A percentile compares a stretch with the other conserved stretches of the same genome.
phyloP scores from a whole-genome alignment of 2,113 vertebrate genomes.

The Ptychochromis oligacanthus region DNA sequence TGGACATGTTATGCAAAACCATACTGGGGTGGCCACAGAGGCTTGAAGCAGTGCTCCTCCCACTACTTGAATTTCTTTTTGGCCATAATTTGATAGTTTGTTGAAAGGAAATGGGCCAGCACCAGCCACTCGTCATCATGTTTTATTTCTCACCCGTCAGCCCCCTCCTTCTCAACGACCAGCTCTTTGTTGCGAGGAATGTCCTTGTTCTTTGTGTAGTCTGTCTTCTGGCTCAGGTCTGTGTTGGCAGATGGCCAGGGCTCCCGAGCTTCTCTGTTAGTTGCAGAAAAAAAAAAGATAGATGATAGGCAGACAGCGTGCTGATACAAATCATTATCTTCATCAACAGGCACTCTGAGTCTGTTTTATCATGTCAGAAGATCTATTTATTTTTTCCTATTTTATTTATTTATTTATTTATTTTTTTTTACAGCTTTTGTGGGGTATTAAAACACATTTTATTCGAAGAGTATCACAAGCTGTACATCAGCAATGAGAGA shows the following conservation, averaged over 20 bases:
- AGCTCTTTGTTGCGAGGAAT: constrained; percentile 64
- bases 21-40: neutral
- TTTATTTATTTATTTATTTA: constrained; percentile 1
- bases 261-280: neutral
- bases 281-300: constrained; percentile 2
- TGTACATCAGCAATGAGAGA: neutral
- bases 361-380: neutral
- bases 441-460: neutral
- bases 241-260: constrained; percentile 39
- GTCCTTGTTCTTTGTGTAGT: constrained; percentile 57
- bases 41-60: constrained; percentile 5
- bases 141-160: neutral
- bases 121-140: neutral
- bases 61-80: neutral
- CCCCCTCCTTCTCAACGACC: neutral
- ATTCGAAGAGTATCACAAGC: neutral
- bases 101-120: constrained; percentile 31
- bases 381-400: neutral
- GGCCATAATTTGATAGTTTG: constrained; percentile 55
- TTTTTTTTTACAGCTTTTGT: neutral
- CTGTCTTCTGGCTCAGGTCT: constrained; percentile 50
- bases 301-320: neutral
- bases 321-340: constrained; percentile 15
- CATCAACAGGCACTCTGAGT: neutral
- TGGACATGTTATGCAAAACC: neutral